Evolutionary conservation across 2,113 vertebrate genomes (phyloP), one percentile per base, ranked within the genome.

Genomic region (Tenebrosternarchus preto): DNA sequence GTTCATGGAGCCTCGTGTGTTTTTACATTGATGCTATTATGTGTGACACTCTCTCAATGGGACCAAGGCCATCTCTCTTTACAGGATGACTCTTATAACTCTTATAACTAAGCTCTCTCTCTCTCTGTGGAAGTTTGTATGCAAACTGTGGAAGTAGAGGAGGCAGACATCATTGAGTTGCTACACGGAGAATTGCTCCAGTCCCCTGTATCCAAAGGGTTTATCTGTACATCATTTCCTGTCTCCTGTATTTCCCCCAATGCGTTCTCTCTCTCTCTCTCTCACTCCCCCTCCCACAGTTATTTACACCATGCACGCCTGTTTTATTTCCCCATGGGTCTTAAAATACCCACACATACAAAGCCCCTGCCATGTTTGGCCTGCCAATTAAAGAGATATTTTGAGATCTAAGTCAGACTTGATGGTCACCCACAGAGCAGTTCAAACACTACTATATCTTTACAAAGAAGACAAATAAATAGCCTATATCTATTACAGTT

Each of bases 331-430:
- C 71, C 76, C 33, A 4, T 27, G 25, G 66, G 75, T 81, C 88
- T 90, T 89, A 86, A 90, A 91, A 91, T 92, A 91, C 78, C 86
- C 80, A 4, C 82, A n/a, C 85, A 87, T 82, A 89, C 90, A 88
- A 90, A 90, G 84, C 55, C 2, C 12, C 4, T 63, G 82, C 73
- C 82, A 81, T 84, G 50, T 87, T 83, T 73, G 78, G 81, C 60
- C 53, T 56, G 78, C 66, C 85, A 88, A 88, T 91, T 89, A 90
- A 88, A 84, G 16, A 2, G 80, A 77, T 92, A 90, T 91, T 90
- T 89, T 86, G 85, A 85, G 84, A 56, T 27, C 56, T 16, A 63
- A 43, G 68, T 68, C 53, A 72, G 63, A 27, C 69, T 79, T 84
- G 84, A 89, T 88, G 87, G 86, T 87, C 85, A 85, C 85, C 46